phyloP scores from a whole-genome alignment of 2,113 vertebrate species.

The Azemiops feae region DNA sequence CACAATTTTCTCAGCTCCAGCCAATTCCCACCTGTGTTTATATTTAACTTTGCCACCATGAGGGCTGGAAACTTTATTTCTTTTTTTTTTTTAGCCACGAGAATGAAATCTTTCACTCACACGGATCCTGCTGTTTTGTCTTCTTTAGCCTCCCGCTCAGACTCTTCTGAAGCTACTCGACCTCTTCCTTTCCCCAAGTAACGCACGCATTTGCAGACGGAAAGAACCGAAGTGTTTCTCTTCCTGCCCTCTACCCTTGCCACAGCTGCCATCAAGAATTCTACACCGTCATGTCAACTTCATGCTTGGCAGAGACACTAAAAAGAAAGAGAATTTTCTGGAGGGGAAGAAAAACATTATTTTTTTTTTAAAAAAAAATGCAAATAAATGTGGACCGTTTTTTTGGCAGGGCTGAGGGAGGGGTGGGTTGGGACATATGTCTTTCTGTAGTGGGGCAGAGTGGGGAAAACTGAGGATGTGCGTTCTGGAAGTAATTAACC shows the following conservation, averaged over 20 bases:
- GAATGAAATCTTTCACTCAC: neutral
- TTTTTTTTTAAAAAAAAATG: neutral
- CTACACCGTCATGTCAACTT: neutral
- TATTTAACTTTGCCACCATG: neutral
- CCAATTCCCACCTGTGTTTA: neutral
- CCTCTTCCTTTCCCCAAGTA: neutral
- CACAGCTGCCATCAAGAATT: neutral
- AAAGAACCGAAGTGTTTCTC: neutral
- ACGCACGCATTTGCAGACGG: neutral
- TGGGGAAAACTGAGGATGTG: neutral
- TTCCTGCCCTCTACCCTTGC: no score
- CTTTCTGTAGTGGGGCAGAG: neutral
- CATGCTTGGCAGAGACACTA: neutral
- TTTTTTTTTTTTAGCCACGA: neutral
- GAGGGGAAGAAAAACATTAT: neutral
- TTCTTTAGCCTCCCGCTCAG: accelerated
- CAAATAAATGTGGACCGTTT: neutral
- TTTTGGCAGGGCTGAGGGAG: neutral
- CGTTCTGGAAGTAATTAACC: conserved; percentile 10
- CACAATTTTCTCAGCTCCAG: neutral
- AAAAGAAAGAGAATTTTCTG: neutral
- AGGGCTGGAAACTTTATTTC: neutral
- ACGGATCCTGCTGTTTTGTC: neutral
- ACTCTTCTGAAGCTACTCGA: neutral
- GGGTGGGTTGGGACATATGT: neutral